phyloP scores from a whole-genome alignment of 2,888 invertebrate species.

The Embidobia sp. region DNA sequence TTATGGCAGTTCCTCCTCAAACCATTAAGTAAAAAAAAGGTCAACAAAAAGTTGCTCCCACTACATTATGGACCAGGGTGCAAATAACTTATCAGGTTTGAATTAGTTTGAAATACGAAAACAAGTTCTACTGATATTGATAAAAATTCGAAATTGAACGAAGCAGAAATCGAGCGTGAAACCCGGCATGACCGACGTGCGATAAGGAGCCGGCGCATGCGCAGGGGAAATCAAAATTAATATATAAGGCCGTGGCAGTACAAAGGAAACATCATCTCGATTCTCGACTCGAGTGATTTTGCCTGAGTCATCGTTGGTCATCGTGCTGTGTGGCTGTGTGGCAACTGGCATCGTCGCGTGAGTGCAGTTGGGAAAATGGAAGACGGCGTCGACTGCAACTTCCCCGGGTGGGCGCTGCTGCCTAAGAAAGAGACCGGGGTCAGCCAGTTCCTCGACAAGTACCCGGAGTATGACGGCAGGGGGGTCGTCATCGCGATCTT shows the following conservation, averaged over 20 bases:
- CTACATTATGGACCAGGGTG: too few relatives aligned
- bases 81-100: too few relatives aligned
- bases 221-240: conserved; percentile 70
- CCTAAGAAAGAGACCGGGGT: conserved; percentile 98
- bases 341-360: conserved; percentile 68
- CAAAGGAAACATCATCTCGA: conserved; percentile 75
- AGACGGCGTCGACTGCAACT: conserved; percentile 83
- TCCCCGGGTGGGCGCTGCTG: conserved; percentile 92
- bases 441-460: conserved; percentile 91
- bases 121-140: too few relatives aligned
- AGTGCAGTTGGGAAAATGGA: conserved; percentile 75
- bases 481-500: conserved; percentile 96
- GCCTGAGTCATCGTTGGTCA: conserved; percentile 71
- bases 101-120: too few relatives aligned
- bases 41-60: too few relatives aligned
- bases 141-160: too few relatives aligned
- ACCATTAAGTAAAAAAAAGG: too few relatives aligned
- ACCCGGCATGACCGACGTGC: conserved; percentile 20
- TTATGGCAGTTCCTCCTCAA: too few relatives aligned
- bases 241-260: conserved; percentile 73
- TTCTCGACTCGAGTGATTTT: conserved; percentile 71
- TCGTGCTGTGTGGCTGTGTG: too few relatives aligned
- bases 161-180: too few relatives aligned
- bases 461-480: conserved; percentile 95
- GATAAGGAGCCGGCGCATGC: conserved; percentile 66